These are phyloP conservation scores for Nesidiocoris tenuis DNA, from an alignment of 2,888 invertebrate genomes.

Conservation along the genomic window DNA sequence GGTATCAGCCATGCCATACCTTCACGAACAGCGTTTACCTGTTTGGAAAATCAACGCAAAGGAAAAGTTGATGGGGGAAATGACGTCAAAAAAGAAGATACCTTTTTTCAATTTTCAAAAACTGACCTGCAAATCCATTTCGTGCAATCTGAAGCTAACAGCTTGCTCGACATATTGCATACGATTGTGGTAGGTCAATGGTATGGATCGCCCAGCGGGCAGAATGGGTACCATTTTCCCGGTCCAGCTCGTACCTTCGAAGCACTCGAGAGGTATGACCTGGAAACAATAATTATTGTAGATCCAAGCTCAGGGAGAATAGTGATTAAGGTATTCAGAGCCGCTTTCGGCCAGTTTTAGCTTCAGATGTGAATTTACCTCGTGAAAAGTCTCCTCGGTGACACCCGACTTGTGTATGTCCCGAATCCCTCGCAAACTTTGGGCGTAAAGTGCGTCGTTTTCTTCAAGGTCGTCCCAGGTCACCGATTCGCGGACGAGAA, in stretches of 20 bases:
- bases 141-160: slow-evolving; percentile 62
- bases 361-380: slow-evolving; percentile 52
- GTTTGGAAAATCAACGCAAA: no score
- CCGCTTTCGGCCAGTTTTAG: background rate
- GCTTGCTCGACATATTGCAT: slow-evolving; percentile 63
- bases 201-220: slow-evolving; percentile 62
- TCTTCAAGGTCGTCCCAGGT: slow-evolving; percentile 65
- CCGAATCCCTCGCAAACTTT: slow-evolving; percentile 62
- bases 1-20: slow-evolving; percentile 67
- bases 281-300: no score
- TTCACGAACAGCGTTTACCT: slow-evolving; percentile 60
- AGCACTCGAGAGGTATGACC: slow-evolving; percentile 63
- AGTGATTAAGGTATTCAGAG: background rate
- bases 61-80: no score
- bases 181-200: slow-evolving; percentile 62
- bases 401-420: slow-evolving; percentile 64
- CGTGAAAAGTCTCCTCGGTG: slow-evolving; percentile 62
- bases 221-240: slow-evolving; percentile 62
- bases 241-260: slow-evolving; percentile 64
- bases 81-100: no score
- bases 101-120: background rate
- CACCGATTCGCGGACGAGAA: slow-evolving; percentile 62
- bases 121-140: slow-evolving; percentile 62
- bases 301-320: background rate
- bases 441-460: slow-evolving; percentile 61